Conservation (phyloP, 2,113 vertebrate species). For the Tetrao urogallus region DNA sequence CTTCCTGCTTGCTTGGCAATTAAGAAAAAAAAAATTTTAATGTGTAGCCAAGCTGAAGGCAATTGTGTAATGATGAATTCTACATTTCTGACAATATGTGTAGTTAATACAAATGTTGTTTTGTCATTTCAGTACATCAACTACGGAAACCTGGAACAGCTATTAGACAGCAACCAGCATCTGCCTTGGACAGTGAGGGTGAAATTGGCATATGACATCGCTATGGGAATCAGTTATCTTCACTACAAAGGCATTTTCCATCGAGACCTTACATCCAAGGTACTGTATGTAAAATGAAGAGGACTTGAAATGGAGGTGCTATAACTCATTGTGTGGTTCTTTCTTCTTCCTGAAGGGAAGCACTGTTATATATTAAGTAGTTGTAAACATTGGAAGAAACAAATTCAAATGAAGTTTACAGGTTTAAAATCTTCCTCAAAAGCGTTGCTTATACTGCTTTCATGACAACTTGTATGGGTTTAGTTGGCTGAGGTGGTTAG, state of each 20-base stretch:
- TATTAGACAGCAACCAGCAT: constrained; percentile 92
- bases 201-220: constrained; percentile 91
- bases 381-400: background rate
- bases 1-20: background rate
- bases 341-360: background rate
- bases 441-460: background rate
- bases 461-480: background rate
- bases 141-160: constrained; percentile 95
- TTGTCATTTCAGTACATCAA: constrained; percentile 91
- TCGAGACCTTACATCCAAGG: constrained; percentile 98
- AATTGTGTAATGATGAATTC: background rate
- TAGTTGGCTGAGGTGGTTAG: background rate
- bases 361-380: background rate
- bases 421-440: background rate
- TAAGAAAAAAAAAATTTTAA: background rate
- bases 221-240: constrained; percentile 91
- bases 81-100: background rate
- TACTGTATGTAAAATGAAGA: constrained; percentile 39
- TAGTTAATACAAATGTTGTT: constrained; percentile 12
- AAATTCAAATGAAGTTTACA: background rate
- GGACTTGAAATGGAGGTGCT: background rate
- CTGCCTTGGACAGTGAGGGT: constrained; percentile 91
- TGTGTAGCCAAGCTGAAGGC: background rate
- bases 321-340: background rate
- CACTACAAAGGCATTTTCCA: constrained; percentile 98